Conservation (phyloP, 1,140 invertebrate species). For the Drosophila setifemur region DNA sequence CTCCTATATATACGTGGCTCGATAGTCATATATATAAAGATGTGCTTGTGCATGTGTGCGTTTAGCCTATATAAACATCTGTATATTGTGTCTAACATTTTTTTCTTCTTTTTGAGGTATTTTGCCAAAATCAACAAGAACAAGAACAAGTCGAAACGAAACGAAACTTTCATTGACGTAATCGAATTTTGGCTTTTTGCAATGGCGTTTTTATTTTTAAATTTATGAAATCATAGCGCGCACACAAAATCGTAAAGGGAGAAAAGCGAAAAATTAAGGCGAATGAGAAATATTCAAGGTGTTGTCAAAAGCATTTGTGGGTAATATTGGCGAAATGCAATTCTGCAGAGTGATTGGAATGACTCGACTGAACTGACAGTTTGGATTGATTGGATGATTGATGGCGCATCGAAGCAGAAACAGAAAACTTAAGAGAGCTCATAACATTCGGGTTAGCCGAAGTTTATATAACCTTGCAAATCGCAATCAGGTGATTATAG, state of each 20-base stretch:
- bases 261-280: slow-evolving; percentile 27
- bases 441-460: slow-evolving; percentile 8
- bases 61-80: slow-evolving; percentile 45
- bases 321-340: slow-evolving; percentile 5
- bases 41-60: slow-evolving; percentile 11
- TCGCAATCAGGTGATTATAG: neutral
- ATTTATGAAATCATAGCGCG: slow-evolving; percentile 74
- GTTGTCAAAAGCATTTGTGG: slow-evolving; percentile 37
- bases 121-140: slow-evolving; percentile 70
- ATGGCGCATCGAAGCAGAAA: slow-evolving; percentile 9
- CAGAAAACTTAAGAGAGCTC: slow-evolving; percentile 1
- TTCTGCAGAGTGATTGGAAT: slow-evolving; percentile 15
- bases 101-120: slow-evolving; percentile 44
- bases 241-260: slow-evolving; percentile 19
- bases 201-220: slow-evolving; percentile 57
- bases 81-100: slow-evolving; percentile 44
- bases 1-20: slow-evolving; percentile 61
- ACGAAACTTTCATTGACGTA: slow-evolving; percentile 72
- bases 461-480: slow-evolving; percentile 24
- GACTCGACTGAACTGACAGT: slow-evolving; percentile 36
- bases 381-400: slow-evolving; percentile 15
- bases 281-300: slow-evolving; percentile 45
- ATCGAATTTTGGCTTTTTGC: slow-evolving; percentile 57
- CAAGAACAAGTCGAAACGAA: no score
- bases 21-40: slow-evolving; percentile 28